Evolutionary conservation across 2,113 vertebrate genomes (phyloP), one percentile per base, ranked within the genome.

Genomic region (Rostratula benghalensis): DNA sequence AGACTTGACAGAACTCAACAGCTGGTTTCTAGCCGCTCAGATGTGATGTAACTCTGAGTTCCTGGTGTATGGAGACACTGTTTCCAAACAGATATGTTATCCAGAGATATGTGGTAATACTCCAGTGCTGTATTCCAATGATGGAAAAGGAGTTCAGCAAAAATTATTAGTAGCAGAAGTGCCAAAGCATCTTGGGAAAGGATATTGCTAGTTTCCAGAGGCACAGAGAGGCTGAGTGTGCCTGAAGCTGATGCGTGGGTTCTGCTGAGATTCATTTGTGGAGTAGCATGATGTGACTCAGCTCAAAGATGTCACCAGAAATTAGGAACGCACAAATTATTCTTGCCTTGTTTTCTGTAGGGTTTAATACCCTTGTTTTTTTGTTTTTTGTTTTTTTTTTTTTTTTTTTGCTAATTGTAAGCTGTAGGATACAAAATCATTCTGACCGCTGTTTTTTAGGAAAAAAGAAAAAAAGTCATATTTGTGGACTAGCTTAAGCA

Each of bases 21-120:
- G 79, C 37, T 48, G 31, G 20, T 48, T 69, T 79, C 39, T n/a
- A 73, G 43, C 31, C 0, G 1, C 54, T 86, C 17, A 21, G 15
- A 21, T 57, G 8, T 11, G 17, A 61, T 21, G 33, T 76, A 90
- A 76, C 16, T 27, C 24, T 45, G 22, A 85, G 31, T 22, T 70
- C 17, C n/a, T 77, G 15, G 2, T 77, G 7, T 15, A 27, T 25
- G 67, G n/a, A 85, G 24, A 15, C 48, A 57, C 13, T 41, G 23
- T 67, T 95, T 64, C 50, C 37, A 28, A 23, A 15, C 3, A 10
- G 35, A 84, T 71, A 51, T 4, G 2, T 30, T 81, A 24, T 39
- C 56, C 56, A 57, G 61, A 82, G 35, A 31, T 51, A 68, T 0
- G 4, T 0, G 1, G 11, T 23, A 33, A 48, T 50, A 23, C 23